A percentile compares a stretch with the other conserved stretches of the same genome.
These are phyloP conservation scores for Protaetia brevitarsis DNA, from an alignment of 1,140 invertebrate genomes.

Conservation along the genomic window DNA sequence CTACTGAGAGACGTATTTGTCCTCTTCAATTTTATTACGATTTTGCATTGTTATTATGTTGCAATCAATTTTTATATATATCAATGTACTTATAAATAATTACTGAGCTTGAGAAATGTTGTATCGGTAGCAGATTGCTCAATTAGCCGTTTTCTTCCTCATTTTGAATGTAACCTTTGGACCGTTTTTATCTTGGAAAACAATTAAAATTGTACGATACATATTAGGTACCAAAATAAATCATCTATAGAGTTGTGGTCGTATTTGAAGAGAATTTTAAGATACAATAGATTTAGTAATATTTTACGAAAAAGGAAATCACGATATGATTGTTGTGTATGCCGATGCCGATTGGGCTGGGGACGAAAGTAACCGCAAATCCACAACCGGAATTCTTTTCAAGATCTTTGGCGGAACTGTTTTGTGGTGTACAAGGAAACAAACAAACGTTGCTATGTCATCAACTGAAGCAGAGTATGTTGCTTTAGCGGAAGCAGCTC, in stretches of 20 bases:
- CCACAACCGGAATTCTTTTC: slow-evolving; percentile 45
- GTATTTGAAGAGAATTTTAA: slow-evolving; percentile 22
- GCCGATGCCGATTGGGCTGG: slow-evolving; percentile 49
- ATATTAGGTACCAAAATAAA: slow-evolving; percentile 8
- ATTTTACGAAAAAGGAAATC: slow-evolving; percentile 17
- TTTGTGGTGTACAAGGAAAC: slow-evolving; percentile 30
- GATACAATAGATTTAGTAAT: slow-evolving; percentile 24
- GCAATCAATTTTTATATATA: too few species aligned
- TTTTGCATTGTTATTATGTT: too few species aligned
- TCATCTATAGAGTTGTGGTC: slow-evolving; percentile 18
- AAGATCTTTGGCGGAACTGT: slow-evolving; percentile 26
- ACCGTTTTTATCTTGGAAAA: too few species aligned
- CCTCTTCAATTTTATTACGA: too few species aligned
- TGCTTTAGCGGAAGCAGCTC: slow-evolving; percentile 19
- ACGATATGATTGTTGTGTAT: slow-evolving; percentile 39
- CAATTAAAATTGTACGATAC: too few species aligned
- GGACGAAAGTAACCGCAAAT: slow-evolving; percentile 42
- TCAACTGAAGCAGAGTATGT: slow-evolving; percentile 24
- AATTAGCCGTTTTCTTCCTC: too few species aligned
- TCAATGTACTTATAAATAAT: too few species aligned
- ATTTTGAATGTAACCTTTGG: too few species aligned
- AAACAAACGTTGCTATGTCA: slow-evolving; percentile 30
- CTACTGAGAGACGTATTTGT: too few species aligned
- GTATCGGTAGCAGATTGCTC: too few species aligned
- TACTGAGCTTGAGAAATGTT: too few species aligned